phyloP scores from a whole-genome alignment of 2,113 vertebrate genomes.

The Anser brachyrhynchus region DNA sequence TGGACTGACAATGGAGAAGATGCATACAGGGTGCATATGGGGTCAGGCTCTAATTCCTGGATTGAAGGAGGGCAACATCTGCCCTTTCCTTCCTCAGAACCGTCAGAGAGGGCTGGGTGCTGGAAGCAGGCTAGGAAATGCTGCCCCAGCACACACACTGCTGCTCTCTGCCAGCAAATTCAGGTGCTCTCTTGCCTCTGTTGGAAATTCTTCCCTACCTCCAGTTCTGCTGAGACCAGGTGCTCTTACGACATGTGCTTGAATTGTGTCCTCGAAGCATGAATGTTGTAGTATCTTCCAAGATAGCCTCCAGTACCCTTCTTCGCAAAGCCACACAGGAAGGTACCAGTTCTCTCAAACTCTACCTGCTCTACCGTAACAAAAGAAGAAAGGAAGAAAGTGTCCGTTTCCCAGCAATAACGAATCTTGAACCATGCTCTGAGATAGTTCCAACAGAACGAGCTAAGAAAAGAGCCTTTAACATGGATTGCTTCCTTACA shows the following conservation, averaged over 20 bases:
- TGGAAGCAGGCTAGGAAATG: not conserved
- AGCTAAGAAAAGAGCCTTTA: not conserved
- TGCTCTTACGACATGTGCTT: not conserved
- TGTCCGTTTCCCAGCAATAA: not conserved
- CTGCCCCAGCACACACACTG: not conserved
- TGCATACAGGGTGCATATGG: not conserved
- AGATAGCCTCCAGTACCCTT: not conserved
- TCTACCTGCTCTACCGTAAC: not conserved
- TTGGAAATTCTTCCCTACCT: not conserved
- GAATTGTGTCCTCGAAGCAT: not conserved
- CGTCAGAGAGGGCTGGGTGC: not conserved
- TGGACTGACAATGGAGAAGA: not conserved
- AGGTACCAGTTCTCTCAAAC: not conserved
- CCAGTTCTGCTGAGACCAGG: not conserved
- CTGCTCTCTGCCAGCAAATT: not conserved
- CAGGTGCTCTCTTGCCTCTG: rapidly evolving
- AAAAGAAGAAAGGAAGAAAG: not conserved
- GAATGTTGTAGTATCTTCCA: not conserved
- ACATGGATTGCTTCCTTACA: not conserved
- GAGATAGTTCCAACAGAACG: not conserved
- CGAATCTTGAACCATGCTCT: not conserved
- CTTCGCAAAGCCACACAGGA: not conserved
- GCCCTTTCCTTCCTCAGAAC: not conserved
- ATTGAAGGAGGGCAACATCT: not conserved
- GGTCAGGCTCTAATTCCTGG: not conserved